Evolutionary conservation across 2,797 vertebrate species (phyloP), one percentile per base, ranked within the genome.

Genomic region (Carapus acus): DNA sequence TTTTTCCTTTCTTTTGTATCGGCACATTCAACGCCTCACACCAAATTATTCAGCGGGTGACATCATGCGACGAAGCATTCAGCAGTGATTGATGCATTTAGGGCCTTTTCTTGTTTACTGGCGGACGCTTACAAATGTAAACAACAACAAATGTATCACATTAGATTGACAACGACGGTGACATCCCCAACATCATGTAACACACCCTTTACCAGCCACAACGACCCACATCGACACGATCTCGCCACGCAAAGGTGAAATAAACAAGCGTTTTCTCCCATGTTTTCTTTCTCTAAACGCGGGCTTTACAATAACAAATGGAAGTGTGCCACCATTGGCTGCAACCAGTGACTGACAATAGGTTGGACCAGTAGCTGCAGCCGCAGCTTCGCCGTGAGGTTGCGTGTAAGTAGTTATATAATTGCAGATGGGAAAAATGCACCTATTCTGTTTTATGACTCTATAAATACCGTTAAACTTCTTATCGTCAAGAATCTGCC

Each of bases 71-170:
- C 6, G 31, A 33, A 33, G 8, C 8, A 8, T 11, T 33, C 31
- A 13, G 8, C 24, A 27, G 4, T 9, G 9, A 9, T 27, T 33
- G 8, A 3, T 7, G 12, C 31, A 33, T 33, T 14, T 31, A 21
- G 17, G 1, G 16, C 27, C 24, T 4, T 39, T 22, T 24, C 21
- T 21, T 58, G 7, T 47, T 66, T 41, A 50, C 23, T 46, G 47
- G 16, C 54, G 61, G 17, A 13, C 43, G 13, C 50, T 33, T 40
- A 41, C 24, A 3, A 20, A 36, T 17, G 40, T 19, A 21, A 65
- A 86, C 80, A 86, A 85, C 74, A 88, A 88, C 86, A 87, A 73
- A 71, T 55, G 4, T 60, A 65, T 87, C 85, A 88, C 84, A 81
- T 88, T n/a, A 83, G 72, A 36, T 51, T 54, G 50, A 38, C 45